Evolutionary conservation across 2,888 invertebrate genomes (phyloP), one percentile per base, ranked within the genome.

Genomic region (Drosophila dives): DNA sequence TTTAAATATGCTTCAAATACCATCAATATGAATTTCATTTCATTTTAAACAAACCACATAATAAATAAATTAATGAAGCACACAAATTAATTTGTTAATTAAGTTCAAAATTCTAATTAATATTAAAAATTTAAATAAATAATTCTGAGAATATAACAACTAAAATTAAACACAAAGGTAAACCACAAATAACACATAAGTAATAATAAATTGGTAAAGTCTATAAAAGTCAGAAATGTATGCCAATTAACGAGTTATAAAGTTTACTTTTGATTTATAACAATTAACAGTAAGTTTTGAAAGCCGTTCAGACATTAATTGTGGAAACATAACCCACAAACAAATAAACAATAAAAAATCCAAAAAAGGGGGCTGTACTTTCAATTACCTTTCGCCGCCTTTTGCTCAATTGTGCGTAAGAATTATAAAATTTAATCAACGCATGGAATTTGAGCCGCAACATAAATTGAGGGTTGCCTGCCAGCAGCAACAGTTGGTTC

Each of bases 401-500:
- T 29, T 29, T 48, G 45, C 48, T 60, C 74, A 63, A 81, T 79
- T 88, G 79, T 74, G 86, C 77, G 84, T 83, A 49, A 72, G 86
- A 88, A 83, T 81, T 83, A 71, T 73, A 64, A 79, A 88, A 85
- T 86, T 86, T 72, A 85, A 86, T 86, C 75, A 86, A 83, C 54
- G 65, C 65, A 71, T 63, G 61, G 45, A 80, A 70, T 75, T 69
- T 75, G 56, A 71, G 48, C 51, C 38, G 29, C 62, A 64, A 10
- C 2, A 58, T 38, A 56, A 26, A 32, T 32, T 49, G 56, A 68
- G 72, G 64, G 72, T 63, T 66, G 58, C 10, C 40, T 20, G 29
- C 38, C 36, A 69, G 80, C 77, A 80, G 80, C 77, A 80, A 80
- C 81, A 80, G 77, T 67, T 79, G 62, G 75, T 49, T 56, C 48